Percentiles rank a stretch among this genome's conserved stretches.
These are phyloP conservation scores for Euleptes europaea DNA, from an alignment of 2,113 vertebrate genomes.

Conservation along the genomic window DNA sequence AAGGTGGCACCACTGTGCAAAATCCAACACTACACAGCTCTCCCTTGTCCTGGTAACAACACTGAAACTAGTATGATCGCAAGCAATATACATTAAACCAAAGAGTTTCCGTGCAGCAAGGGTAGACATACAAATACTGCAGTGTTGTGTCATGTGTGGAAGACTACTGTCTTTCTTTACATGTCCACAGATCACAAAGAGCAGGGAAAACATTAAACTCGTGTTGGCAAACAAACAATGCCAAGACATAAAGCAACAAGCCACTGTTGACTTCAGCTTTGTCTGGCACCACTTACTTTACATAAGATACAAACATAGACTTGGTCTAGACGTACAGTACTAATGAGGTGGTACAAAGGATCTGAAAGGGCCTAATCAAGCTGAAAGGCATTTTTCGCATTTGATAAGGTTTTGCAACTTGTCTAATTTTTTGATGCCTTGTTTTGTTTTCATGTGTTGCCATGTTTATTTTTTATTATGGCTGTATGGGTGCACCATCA, in stretches of 20 bases:
- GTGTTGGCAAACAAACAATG: background rate
- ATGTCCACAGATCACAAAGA: background rate
- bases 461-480: too few relatives aligned
- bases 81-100: too few relatives aligned
- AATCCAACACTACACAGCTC: background rate
- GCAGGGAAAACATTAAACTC: too few relatives aligned
- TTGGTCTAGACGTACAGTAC: too few relatives aligned
- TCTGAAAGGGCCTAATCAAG: too few relatives aligned
- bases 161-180: background rate
- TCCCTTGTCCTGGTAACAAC: background rate
- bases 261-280: background rate
- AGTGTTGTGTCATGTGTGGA: background rate
- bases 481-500: too few relatives aligned
- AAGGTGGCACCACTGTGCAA: background rate
- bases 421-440: too few relatives aligned
- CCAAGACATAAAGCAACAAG: background rate
- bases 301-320: background rate
- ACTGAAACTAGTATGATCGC: background rate
- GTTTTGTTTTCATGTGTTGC: too few relatives aligned
- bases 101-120: background rate
- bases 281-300: background rate
- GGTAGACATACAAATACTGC: background rate
- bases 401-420: too few relatives aligned
- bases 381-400: too few relatives aligned
- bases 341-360: too few relatives aligned